phyloP scores from a whole-genome alignment of 2,888 invertebrate species.

The Tinea trinotella region DNA sequence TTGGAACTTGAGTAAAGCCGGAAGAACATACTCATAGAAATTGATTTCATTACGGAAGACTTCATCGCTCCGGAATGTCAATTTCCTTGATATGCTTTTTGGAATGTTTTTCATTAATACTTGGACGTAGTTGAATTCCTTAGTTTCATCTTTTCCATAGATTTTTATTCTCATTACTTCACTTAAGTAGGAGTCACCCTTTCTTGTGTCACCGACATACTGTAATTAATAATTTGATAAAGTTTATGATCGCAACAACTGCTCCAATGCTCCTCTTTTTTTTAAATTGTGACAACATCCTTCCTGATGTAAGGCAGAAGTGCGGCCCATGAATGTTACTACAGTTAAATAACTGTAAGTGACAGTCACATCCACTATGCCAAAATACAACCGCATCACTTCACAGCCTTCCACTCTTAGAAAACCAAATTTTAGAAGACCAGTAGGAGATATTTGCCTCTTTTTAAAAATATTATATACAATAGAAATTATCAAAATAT shows the following conservation, averaged over 20 bases:
- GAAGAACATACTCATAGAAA: slow-evolving; percentile 73
- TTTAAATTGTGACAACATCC: slow-evolving; percentile 2
- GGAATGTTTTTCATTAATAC: slow-evolving; percentile 79
- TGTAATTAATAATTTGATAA: slow-evolving; percentile 30
- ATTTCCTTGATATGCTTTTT: slow-evolving; percentile 71
- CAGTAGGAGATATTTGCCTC: too few relatives aligned
- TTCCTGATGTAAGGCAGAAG: not conserved
- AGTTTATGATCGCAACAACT: too few relatives aligned
- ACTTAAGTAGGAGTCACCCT: slow-evolving; percentile 81
- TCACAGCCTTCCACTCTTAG: too few relatives aligned
- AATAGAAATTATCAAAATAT: too few relatives aligned
- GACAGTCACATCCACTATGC: too few relatives aligned
- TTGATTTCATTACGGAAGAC: slow-evolving; percentile 80
- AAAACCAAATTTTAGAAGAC: too few relatives aligned
- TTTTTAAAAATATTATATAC: too few relatives aligned
- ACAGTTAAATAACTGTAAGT: too few relatives aligned
- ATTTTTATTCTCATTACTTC: slow-evolving; percentile 74
- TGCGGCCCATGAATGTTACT: too few relatives aligned
- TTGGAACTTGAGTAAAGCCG: slow-evolving; percentile 57
- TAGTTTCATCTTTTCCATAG: slow-evolving; percentile 45
- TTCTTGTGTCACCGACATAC: slow-evolving; percentile 60
- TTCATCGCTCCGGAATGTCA: slow-evolving; percentile 75
- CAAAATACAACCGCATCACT: too few relatives aligned
- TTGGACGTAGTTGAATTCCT: slow-evolving; percentile 46
- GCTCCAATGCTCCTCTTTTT: slow-evolving; percentile 16